phyloP scores from a whole-genome alignment of 2,113 vertebrate genomes.

The Bufo bufo region DNA sequence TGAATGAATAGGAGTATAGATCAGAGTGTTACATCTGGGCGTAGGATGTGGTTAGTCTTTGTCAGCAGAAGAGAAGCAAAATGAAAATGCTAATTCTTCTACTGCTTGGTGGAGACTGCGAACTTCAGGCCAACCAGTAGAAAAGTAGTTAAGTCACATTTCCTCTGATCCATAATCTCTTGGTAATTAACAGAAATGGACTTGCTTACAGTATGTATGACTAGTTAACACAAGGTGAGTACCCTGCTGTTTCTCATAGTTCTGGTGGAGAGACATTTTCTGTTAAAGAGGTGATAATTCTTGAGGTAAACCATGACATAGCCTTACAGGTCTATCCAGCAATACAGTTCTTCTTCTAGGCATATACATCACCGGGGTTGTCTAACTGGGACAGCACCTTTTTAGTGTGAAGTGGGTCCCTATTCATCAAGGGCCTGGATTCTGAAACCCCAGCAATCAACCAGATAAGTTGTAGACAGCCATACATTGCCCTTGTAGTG shows the following conservation, averaged over 20 bases:
- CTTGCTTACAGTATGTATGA: not conserved
- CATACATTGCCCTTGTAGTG: not conserved
- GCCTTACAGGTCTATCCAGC: not conserved
- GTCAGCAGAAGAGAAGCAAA: conserved; percentile 35
- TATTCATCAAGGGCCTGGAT: not conserved
- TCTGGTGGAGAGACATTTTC: not conserved
- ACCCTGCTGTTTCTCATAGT: not conserved
- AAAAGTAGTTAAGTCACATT: conserved; percentile 3
- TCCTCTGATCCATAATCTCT: not conserved
- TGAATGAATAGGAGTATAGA: conserved; percentile 25
- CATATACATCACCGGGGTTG: too few species aligned
- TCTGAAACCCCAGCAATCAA: not conserved
- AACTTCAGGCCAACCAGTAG: not conserved
- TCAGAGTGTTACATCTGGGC: conserved; percentile 19
- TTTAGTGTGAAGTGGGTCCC: not conserved
- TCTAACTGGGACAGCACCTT: too few species aligned
- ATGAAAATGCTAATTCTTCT: conserved; percentile 15
- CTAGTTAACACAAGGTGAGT: not conserved
- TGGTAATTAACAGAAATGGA: not conserved
- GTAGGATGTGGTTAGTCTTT: conserved; percentile 48
- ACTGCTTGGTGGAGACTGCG: not conserved
- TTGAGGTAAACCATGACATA: not conserved
- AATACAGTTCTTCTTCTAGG: not conserved
- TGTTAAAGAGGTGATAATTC: not conserved
- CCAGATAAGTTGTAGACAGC: too few species aligned